These are phyloP conservation scores for Diabrotica virgifera DNA, from an alignment of 1,140 invertebrate species.

Conservation along the genomic window DNA sequence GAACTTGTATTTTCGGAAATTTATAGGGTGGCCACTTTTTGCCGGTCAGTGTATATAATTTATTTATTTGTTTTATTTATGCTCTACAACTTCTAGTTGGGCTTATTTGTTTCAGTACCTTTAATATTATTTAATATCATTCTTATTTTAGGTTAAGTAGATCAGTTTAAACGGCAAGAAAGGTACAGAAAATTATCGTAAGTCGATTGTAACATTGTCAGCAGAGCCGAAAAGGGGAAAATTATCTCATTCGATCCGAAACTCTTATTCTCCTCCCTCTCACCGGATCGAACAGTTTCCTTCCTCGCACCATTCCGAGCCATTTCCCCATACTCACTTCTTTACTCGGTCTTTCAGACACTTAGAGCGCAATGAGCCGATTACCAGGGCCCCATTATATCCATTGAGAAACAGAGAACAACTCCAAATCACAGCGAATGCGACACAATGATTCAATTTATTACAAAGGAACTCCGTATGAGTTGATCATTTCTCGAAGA, in stretches of 20 bases:
- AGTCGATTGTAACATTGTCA: background rate
- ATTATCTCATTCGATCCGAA: constrained; percentile 2
- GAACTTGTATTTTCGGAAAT: too few relatives aligned
- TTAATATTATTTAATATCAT: too few relatives aligned
- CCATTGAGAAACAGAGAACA: constrained; percentile 34
- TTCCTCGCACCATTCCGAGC: constrained; percentile 40
- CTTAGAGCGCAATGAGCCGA: constrained; percentile 39
- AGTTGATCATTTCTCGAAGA: constrained; percentile 3
- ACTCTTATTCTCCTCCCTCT: constrained; percentile 18
- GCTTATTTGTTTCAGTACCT: too few relatives aligned
- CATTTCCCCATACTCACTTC: constrained; percentile 42
- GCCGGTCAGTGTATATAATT: too few relatives aligned
- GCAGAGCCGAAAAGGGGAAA: background rate
- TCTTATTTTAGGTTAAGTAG: background rate
- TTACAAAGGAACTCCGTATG: constrained; percentile 23
- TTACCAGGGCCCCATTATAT: constrained; percentile 32
- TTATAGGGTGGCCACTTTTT: too few relatives aligned
- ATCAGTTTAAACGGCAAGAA: background rate
- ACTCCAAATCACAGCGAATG: constrained; percentile 28
- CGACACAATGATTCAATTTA: constrained; percentile 30
- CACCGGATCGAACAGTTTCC: constrained; percentile 31
- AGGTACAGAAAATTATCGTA: background rate
- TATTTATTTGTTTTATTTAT: too few relatives aligned
- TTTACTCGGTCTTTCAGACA: constrained; percentile 39
- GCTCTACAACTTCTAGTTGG: too few relatives aligned